Evolutionary conservation across 2,888 invertebrate genomes (phyloP).

Genomic region (Xestia sexstrigata): DNA sequence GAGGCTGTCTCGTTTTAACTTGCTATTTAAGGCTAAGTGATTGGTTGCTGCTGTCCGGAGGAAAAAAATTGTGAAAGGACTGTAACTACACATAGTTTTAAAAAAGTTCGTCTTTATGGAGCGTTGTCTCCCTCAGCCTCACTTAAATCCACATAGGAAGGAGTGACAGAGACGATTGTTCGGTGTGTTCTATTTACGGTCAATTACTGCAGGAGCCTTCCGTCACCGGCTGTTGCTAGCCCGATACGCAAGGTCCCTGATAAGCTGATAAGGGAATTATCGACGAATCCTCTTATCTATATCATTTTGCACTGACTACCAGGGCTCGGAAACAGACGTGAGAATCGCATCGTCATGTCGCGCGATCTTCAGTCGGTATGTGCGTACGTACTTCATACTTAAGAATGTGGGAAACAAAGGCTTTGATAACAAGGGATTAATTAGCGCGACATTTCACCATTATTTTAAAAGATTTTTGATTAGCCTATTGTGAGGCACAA

Average conservation of each 20-base stretch:
- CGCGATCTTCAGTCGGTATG: constrained; percentile 1
- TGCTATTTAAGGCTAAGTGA: background rate
- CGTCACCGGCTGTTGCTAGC: constrained; percentile 33
- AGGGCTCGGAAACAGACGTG: background rate
- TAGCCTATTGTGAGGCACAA: background rate
- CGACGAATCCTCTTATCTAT: constrained; percentile 12
- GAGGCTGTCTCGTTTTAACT: background rate
- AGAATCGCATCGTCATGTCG: constrained; percentile 17
- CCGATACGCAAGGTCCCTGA: constrained; percentile 23
- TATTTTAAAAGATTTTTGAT: background rate
- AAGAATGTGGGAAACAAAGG: background rate
- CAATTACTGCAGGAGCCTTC: background rate
- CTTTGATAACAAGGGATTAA: constrained; percentile 3
- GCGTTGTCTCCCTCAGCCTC: background rate
- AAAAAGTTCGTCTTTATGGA: background rate
- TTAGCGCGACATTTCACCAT: constrained; percentile 2
- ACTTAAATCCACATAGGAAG: background rate
- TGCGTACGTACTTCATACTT: constrained; percentile 7
- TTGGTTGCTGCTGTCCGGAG: background rate
- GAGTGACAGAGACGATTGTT: background rate
- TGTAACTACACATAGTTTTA: background rate
- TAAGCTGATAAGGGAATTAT: constrained; percentile 49
- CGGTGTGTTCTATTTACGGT: background rate
- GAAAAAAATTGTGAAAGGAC: background rate
- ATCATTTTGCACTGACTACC: constrained; percentile 42